These are phyloP conservation scores for Brienomyrus brachyistius DNA, from an alignment of 2,113 vertebrate genomes.

Conservation along the genomic window DNA sequence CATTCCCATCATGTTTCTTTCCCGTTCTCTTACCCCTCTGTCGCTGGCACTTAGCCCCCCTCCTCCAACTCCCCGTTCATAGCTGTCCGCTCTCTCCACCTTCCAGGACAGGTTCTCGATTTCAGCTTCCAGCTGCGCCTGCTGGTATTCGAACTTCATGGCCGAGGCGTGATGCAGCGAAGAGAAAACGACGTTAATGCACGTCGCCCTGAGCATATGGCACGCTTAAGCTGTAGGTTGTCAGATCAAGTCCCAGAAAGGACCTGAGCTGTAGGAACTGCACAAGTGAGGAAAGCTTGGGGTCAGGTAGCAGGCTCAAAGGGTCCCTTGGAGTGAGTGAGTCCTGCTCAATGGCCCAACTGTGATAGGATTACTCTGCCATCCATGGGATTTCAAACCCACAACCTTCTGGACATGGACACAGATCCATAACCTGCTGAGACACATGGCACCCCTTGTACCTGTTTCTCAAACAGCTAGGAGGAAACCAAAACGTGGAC, in stretches of 20 bases:
- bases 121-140: slow-evolving; percentile 96
- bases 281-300: background rate
- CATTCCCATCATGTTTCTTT: background rate
- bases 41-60: slow-evolving; percentile 64
- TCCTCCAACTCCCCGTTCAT: slow-evolving; percentile 84
- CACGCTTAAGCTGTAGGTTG: background rate
- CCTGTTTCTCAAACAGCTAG: background rate
- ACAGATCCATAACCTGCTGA: background rate
- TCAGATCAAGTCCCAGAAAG: background rate
- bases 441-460: background rate
- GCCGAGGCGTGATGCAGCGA: background rate
- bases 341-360: background rate
- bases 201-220: background rate
- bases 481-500: background rate
- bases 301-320: background rate
- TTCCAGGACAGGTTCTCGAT: slow-evolving; percentile 99
- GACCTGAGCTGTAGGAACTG: background rate
- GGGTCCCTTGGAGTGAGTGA: background rate
- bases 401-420: background rate
- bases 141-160: slow-evolving; percentile 93
- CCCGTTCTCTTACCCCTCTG: slow-evolving; percentile 58
- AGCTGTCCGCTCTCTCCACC: slow-evolving; percentile 93
- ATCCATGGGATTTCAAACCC: background rate
- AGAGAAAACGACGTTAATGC: background rate
- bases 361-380: background rate